phyloP scores from a whole-genome alignment of 2,888 invertebrate species.

The Rutpela maculata region DNA sequence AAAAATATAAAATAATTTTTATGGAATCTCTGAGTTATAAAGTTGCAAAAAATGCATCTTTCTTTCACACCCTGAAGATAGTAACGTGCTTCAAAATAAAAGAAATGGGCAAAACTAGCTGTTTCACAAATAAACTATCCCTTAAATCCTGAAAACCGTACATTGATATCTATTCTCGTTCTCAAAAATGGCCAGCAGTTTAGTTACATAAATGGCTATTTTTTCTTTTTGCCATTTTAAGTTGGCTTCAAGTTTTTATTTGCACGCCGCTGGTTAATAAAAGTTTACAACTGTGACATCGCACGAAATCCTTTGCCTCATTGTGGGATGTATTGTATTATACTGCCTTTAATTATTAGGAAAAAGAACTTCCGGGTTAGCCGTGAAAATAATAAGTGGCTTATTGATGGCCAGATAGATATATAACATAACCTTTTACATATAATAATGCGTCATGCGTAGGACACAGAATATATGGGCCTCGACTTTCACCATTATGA shows the following conservation, averaged over 20 bases:
- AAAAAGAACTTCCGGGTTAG: neutral
- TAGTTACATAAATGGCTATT: no score
- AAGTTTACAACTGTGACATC: neutral
- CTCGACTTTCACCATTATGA: constrained; percentile 28
- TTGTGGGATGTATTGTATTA: constrained; percentile 11
- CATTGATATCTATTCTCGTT: no score
- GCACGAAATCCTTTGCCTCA: neutral
- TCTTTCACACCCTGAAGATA: no score
- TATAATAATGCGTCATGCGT: neutral
- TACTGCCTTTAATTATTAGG: neutral
- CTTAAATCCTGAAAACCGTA: no score
- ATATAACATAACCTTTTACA: constrained; percentile 5
- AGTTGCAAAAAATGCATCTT: no score
- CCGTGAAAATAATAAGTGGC: constrained; percentile 19
- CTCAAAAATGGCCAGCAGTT: no score
- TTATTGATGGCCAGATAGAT: constrained; percentile 7
- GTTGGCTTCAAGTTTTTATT: neutral
- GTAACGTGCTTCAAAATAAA: no score
- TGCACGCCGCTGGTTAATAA: neutral
- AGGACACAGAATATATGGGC: constrained; percentile 1
- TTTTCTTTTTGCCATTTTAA: no score
- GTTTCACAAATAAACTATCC: no score
- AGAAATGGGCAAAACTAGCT: no score
- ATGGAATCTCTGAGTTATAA: no score
- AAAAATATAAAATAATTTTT: no score